Conservation (phyloP, 2,113 vertebrate genomes). For the Melanotaenia duboulayi region DNA sequence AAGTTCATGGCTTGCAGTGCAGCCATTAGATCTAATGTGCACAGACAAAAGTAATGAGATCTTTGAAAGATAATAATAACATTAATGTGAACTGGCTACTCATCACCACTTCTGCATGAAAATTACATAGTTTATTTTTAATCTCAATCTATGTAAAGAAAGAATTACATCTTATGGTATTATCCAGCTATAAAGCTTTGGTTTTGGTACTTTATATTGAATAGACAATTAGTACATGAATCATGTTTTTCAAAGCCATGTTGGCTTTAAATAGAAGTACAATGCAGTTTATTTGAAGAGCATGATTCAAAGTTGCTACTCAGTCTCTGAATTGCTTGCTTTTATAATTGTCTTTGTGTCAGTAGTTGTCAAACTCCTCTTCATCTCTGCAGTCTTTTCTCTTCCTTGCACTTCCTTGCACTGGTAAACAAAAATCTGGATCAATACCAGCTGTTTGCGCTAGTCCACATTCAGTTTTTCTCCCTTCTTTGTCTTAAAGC, state of each 20-base stretch:
- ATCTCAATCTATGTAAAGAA: constrained; percentile 10
- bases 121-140: constrained; percentile 21
- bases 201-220: neutral
- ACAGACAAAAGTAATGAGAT: neutral
- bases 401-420: neutral
- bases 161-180: neutral
- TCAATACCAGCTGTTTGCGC: neutral
- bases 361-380: neutral
- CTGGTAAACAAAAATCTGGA: neutral
- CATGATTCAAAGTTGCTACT: too few species aligned
- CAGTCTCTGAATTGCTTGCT: too few species aligned
- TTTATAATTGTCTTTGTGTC: too few species aligned
- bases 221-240: too few species aligned
- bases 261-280: too few species aligned
- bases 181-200: neutral
- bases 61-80: constrained; percentile 8
- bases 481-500: neutral
- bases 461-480: neutral
- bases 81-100: constrained; percentile 11
- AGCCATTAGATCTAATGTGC: constrained; percentile 34
- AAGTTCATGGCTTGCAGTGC: constrained; percentile 49
- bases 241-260: neutral
- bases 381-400: neutral
- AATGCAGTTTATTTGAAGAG: too few species aligned
- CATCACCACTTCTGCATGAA: constrained; percentile 21